Conservation (phyloP, 2,113 vertebrate genomes). For the Chinchilla lanigera region DNA sequence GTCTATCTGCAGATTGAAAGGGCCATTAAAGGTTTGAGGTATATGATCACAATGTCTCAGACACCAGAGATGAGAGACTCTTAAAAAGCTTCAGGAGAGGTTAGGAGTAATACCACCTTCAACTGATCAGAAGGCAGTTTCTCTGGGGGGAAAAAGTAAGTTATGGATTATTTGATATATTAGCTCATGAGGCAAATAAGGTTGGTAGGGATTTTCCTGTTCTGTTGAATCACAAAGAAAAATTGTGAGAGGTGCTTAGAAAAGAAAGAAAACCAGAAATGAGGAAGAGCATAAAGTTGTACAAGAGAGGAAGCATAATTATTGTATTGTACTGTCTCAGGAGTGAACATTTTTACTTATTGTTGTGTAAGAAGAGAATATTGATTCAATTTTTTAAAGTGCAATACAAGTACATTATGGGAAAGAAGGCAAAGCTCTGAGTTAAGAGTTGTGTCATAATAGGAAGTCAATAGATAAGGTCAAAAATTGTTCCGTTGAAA, state of each 20-base stretch:
- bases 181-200: conserved; percentile 35
- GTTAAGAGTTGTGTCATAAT: not conserved
- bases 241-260: not conserved
- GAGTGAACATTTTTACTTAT: not conserved
- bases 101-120: not conserved
- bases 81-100: not conserved
- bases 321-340: not conserved
- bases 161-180: not conserved
- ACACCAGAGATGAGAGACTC: not conserved
- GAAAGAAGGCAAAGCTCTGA: conserved; percentile 38
- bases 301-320: not conserved
- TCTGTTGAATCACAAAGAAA: conserved; percentile 41
- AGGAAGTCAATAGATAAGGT: conserved; percentile 34
- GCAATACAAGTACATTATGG: not conserved
- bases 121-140: not conserved
- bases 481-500: conserved; percentile 1
- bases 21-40: not conserved
- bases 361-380: conserved; percentile 25
- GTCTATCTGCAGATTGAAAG: conserved; percentile 55
- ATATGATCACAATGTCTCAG: not conserved
- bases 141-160: not conserved
- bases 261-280: conserved; percentile 39
- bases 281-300: not conserved
- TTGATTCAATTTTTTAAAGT: conserved; percentile 52
- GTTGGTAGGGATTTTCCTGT: not conserved